phyloP scores from a whole-genome alignment of 2,797 vertebrate genomes.

The Acipenser ruthenus region DNA sequence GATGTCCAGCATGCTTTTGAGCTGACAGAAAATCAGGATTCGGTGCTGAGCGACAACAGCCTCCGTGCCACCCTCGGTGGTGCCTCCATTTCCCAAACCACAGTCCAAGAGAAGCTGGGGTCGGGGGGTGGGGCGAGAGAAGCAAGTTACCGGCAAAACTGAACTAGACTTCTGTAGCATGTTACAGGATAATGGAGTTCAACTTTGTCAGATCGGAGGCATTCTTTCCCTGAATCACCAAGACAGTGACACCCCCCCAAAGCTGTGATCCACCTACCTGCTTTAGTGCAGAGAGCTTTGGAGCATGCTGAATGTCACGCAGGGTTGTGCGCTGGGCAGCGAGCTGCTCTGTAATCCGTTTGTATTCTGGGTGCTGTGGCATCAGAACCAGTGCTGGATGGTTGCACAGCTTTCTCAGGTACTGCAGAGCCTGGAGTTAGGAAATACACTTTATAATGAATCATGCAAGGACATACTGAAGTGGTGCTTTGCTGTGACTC shows the following conservation, averaged over 20 bases:
- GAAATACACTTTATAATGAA: not conserved
- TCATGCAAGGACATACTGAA: no score
- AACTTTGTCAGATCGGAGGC: not conserved
- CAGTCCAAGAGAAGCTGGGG: conserved; percentile 85
- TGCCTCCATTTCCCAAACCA: conserved; percentile 76
- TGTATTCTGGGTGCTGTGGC: conserved; percentile 85
- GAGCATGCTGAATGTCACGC: conserved; percentile 89
- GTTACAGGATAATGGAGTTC: not conserved
- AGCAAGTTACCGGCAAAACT: not conserved
- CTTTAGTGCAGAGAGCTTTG: conserved; percentile 95
- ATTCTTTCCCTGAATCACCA: not conserved
- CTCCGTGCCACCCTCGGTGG: conserved; percentile 80
- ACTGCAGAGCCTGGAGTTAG: conserved; percentile 79
- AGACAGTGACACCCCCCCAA: not conserved
- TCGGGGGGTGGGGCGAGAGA: not conserved
- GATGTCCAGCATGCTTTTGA: conserved; percentile 98
- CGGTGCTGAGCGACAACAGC: conserved; percentile 93
- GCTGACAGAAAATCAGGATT: conserved; percentile 96
- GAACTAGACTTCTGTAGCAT: not conserved
- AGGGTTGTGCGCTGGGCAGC: conserved; percentile 76
- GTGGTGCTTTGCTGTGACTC: no score
- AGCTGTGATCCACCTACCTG: conserved; percentile 59
- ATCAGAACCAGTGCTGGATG: conserved; percentile 92
- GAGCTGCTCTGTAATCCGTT: conserved; percentile 82
- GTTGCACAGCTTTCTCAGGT: conserved; percentile 94